phyloP scores from a whole-genome alignment of 2,888 invertebrate species.

The Eremobia ochroleuca region DNA sequence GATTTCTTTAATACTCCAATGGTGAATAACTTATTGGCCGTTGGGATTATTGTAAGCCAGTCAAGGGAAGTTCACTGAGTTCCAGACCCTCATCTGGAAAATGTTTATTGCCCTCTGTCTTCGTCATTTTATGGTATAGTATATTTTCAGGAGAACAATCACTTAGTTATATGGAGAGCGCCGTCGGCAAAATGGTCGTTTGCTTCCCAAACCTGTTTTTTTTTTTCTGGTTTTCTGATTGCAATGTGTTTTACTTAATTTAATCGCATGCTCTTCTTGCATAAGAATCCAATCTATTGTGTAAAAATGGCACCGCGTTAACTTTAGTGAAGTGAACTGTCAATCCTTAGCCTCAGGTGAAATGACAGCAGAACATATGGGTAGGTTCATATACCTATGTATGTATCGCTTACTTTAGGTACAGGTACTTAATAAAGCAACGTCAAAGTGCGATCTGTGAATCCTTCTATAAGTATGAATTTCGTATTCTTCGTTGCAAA shows the following conservation, averaged over 20 bases:
- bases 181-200: not conserved
- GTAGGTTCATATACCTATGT: not conserved
- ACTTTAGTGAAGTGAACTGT: too few relatives aligned
- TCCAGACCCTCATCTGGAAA: not conserved
- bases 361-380: too few relatives aligned
- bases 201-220: not conserved
- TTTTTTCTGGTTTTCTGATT: not conserved
- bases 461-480: not conserved
- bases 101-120: not conserved
- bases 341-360: too few relatives aligned
- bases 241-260: not conserved
- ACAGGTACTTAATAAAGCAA: not conserved
- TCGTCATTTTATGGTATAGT: not conserved
- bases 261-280: not conserved
- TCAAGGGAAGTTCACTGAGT: not conserved
- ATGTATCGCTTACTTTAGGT: not conserved
- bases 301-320: too few relatives aligned
- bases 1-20: not conserved
- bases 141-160: not conserved
- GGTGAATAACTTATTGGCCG: too few relatives aligned
- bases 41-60: not conserved
- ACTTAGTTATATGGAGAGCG: too few relatives aligned
- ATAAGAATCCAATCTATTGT: not conserved
- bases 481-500: not conserved
- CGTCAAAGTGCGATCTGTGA: not conserved